Evolutionary conservation across 2,797 vertebrate species (phyloP).

Genomic region (Huso huso): DNA sequence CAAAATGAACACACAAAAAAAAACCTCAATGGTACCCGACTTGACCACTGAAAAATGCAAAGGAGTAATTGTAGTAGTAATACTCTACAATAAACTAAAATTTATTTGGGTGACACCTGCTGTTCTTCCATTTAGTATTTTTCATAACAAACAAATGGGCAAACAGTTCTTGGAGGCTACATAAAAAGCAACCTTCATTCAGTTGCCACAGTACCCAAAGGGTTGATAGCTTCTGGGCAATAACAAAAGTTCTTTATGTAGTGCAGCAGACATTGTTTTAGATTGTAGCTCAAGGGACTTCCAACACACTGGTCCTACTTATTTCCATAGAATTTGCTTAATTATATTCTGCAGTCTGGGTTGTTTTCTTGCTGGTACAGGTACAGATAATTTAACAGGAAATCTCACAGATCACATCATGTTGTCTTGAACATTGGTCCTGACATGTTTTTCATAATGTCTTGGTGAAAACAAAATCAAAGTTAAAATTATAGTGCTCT

Average conservation of each 20-base stretch:
- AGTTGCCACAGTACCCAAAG: not conserved
- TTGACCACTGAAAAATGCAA: too few relatives aligned
- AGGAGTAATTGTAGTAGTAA: too few relatives aligned
- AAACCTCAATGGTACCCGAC: too few relatives aligned
- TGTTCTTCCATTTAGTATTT: constrained; percentile 14
- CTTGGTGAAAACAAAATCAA: too few relatives aligned
- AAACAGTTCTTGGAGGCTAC: not conserved
- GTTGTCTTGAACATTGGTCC: too few relatives aligned
- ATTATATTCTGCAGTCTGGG: not conserved
- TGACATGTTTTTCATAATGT: too few relatives aligned
- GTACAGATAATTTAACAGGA: too few relatives aligned
- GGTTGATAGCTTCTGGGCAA: not conserved
- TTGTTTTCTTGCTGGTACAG: too few relatives aligned
- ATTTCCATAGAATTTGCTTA: not conserved
- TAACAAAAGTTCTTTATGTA: not conserved
- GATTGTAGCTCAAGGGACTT: not conserved
- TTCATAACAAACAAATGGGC: not conserved
- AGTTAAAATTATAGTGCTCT: too few relatives aligned
- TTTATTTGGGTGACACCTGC: not conserved
- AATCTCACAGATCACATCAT: too few relatives aligned
- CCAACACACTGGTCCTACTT: not conserved
- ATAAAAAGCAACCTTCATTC: not conserved
- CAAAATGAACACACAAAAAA: too few relatives aligned
- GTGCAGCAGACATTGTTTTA: not conserved
- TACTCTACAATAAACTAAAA: too few relatives aligned